These are phyloP conservation scores for Oasisia sp. DNA, from an alignment of 2,888 invertebrate genomes.

Conservation along the genomic window DNA sequence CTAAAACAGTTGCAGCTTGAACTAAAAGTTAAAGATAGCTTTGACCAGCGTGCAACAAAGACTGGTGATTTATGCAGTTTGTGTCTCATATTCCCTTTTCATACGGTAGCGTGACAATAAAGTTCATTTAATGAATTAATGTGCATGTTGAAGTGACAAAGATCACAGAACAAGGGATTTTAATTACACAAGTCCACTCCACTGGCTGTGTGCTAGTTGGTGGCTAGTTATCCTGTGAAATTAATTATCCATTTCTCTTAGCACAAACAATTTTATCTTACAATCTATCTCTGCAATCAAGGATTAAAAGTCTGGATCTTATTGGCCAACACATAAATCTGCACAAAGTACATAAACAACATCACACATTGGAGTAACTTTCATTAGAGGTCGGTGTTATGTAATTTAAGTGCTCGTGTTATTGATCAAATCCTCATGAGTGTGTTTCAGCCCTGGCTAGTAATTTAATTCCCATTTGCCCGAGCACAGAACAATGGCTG, in stretches of 20 bases:
- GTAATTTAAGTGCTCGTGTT: neutral
- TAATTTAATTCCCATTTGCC: neutral
- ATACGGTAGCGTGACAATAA: too few species aligned
- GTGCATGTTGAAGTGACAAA: too few species aligned
- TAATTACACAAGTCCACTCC: too few species aligned
- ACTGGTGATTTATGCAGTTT: too few species aligned
- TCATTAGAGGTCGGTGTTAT: neutral
- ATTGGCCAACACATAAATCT: neutral
- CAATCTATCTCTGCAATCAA: neutral
- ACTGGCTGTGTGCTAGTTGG: too few species aligned
- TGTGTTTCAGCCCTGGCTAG: neutral
- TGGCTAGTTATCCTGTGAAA: too few species aligned
- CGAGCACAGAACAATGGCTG: slow-evolving; percentile 13
- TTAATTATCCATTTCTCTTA: neutral
- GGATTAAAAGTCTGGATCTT: neutral
- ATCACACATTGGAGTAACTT: neutral
- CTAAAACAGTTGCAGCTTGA: too few species aligned
- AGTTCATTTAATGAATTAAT: too few species aligned
- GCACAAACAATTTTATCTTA: neutral
- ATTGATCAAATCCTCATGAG: neutral
- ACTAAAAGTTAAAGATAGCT: too few species aligned
- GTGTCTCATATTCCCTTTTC: too few species aligned
- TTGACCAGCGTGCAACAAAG: too few species aligned
- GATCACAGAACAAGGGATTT: too few species aligned
- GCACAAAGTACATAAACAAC: neutral